Conservation (phyloP, 2,113 vertebrate species). For the Mesocricetus auratus region DNA sequence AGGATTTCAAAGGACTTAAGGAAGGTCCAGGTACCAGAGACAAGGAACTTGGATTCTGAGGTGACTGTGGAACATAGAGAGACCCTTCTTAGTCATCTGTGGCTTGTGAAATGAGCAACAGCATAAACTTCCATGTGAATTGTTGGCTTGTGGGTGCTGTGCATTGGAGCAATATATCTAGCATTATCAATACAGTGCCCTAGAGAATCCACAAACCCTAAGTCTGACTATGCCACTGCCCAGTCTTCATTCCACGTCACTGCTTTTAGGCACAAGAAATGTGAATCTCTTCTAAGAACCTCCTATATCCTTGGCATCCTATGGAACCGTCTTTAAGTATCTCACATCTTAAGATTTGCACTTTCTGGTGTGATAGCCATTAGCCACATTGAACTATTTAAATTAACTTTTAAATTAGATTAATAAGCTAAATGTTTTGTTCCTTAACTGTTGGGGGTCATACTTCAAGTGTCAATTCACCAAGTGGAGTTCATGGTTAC, state of each 20-base stretch:
- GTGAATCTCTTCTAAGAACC: background rate
- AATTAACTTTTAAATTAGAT: constrained; percentile 9
- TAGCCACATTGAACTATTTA: background rate
- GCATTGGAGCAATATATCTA: background rate
- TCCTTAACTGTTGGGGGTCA: background rate
- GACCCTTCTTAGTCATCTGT: background rate
- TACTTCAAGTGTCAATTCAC: background rate
- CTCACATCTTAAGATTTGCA: background rate
- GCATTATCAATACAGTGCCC: background rate
- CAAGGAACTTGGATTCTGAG: background rate
- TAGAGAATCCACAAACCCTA: background rate
- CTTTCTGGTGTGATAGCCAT: background rate
- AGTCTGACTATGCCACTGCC: background rate
- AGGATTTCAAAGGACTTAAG: background rate
- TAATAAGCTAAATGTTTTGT: constrained; percentile 7
- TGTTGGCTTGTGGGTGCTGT: background rate
- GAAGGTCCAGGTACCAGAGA: background rate
- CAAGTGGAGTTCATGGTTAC: background rate
- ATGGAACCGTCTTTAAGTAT: background rate
- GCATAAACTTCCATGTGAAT: background rate
- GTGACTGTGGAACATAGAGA: background rate
- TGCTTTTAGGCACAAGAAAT: background rate
- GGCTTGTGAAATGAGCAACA: background rate
- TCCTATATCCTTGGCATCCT: background rate
- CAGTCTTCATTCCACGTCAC: background rate